Evolutionary conservation across 2,888 invertebrate species (phyloP), one percentile per base, ranked within the genome.

Genomic region (Meliscaeva auricollis): DNA sequence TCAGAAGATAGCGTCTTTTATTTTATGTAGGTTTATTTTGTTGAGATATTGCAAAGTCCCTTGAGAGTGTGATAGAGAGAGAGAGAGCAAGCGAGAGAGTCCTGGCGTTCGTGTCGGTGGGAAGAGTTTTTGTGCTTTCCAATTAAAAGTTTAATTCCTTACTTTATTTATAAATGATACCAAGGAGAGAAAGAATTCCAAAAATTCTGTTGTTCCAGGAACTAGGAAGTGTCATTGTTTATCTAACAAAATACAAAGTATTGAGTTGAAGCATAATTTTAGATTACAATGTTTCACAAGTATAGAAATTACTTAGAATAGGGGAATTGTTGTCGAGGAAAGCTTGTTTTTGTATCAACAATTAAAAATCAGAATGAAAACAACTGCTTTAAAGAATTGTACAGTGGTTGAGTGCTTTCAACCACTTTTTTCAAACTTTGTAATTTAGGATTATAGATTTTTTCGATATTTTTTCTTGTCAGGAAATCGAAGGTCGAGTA

Each of bases 121-220:
- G n/a, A n/a, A n/a, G n/a, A n/a, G n/a, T n/a, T n/a, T n/a, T 70
- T 68, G 68, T 58, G 26, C 60, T 77, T 68, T 77, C 77, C 72
- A 77, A 82, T 77, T 82, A 77, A 82, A 77, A 77, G 72, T 77
- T 72, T 54, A 50, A 77, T 72, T 77, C 60, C 20, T 68, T 44
- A 26, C 32, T 58, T 72, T 68, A 66, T 66, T 77, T 76, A 32
- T 35, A 66, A 66, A 46, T 62, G 56, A 54, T 69, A 38, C 46
- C 15, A 15, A 69, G 6, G 26, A 26, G 35, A 38, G 15, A 48
- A 38, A 13, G 30, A 62, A 20, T 41, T 22, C 20, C 15, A 22
- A 22, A 22, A 9, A 9, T 38, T 38, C 9, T 13, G 38, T 38
- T 38, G 11, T 38, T 38, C 4, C 26, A 26, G 38, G 9, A 13